These are phyloP conservation scores for Cataglyphis cursor DNA, from an alignment of 2,888 invertebrate genomes.

Conservation along the genomic window DNA sequence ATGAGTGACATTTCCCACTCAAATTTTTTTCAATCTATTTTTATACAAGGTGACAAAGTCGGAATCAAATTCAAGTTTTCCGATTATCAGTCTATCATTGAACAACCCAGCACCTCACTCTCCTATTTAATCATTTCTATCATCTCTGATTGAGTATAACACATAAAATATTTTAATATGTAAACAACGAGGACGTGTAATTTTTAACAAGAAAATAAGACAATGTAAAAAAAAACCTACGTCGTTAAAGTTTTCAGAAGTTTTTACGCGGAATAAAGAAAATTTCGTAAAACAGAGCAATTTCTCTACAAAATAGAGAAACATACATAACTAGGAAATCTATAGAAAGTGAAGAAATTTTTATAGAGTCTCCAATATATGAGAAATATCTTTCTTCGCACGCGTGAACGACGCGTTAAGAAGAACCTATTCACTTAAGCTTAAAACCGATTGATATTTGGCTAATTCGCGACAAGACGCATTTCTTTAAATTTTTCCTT, in stretches of 20 bases:
- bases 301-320: background rate
- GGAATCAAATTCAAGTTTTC: background rate
- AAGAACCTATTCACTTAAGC: constrained; percentile 32
- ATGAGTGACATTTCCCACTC: background rate
- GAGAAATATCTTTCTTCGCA: constrained; percentile 3
- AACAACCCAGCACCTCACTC: background rate
- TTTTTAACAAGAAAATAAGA: constrained; percentile 20
- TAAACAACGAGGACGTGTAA: constrained; percentile 23
- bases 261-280: constrained; percentile 1
- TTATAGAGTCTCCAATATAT: constrained; percentile 15
- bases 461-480: constrained; percentile 25
- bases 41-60: background rate
- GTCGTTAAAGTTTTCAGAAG: background rate
- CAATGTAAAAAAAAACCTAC: constrained; percentile 10
- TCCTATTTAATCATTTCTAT: background rate
- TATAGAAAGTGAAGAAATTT: constrained; percentile 7
- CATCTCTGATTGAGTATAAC: constrained; percentile 4
- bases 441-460: constrained; percentile 54
- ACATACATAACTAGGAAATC: background rate
- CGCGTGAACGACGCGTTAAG: constrained; percentile 6
- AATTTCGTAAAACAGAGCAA: constrained; percentile 13
- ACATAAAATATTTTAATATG: constrained; percentile 20
- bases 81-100: background rate
- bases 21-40: background rate
- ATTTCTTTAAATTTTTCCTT: background rate